Evolutionary conservation across 2,797 vertebrate species (phyloP).

Genomic region (Pangasius mekongensis): DNA sequence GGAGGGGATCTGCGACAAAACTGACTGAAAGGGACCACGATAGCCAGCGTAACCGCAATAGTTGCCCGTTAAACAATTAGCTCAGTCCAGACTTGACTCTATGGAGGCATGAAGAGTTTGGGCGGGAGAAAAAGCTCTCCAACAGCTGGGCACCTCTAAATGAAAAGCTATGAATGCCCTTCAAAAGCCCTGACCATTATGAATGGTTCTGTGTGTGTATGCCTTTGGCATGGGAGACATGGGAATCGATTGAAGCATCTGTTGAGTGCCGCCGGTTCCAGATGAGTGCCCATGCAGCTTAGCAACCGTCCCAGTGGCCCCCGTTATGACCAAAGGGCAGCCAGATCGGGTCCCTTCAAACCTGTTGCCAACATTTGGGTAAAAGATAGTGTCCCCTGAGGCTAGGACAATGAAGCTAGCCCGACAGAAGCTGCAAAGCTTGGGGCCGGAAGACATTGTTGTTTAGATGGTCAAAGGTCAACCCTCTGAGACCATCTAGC

Average conservation of each 20-base stretch:
- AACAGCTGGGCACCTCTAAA: slow-evolving; percentile 63
- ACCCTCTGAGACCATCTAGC: slow-evolving; percentile 4
- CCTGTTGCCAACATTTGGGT: slow-evolving; percentile 41
- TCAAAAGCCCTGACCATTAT: slow-evolving; percentile 48
- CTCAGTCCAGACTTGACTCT: slow-evolving; percentile 44
- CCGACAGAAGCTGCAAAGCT: slow-evolving; percentile 16
- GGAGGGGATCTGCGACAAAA: slow-evolving; percentile 53
- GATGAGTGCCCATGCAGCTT: slow-evolving; percentile 59
- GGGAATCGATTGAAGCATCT: slow-evolving; percentile 63
- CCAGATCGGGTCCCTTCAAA: slow-evolving; percentile 36
- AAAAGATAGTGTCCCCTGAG: slow-evolving; percentile 39
- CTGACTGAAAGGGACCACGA: slow-evolving; percentile 47
- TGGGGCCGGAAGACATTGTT: slow-evolving; percentile 32
- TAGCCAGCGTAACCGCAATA: slow-evolving; percentile 43
- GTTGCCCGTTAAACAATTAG: slow-evolving; percentile 53
- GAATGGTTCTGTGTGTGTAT: slow-evolving; percentile 39
- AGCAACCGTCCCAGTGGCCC: slow-evolving; percentile 53
- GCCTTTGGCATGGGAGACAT: slow-evolving; percentile 53
- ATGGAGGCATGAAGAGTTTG: slow-evolving; percentile 23
- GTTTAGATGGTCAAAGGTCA: slow-evolving; percentile 38
- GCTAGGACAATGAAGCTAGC: slow-evolving; percentile 25
- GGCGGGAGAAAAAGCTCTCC: slow-evolving; percentile 38
- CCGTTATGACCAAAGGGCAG: slow-evolving; percentile 51
- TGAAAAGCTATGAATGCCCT: slow-evolving; percentile 63
- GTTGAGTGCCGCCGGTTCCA: slow-evolving; percentile 60